phyloP scores from a whole-genome alignment of 2,797 vertebrate genomes.

The Phataginus tricuspis region DNA sequence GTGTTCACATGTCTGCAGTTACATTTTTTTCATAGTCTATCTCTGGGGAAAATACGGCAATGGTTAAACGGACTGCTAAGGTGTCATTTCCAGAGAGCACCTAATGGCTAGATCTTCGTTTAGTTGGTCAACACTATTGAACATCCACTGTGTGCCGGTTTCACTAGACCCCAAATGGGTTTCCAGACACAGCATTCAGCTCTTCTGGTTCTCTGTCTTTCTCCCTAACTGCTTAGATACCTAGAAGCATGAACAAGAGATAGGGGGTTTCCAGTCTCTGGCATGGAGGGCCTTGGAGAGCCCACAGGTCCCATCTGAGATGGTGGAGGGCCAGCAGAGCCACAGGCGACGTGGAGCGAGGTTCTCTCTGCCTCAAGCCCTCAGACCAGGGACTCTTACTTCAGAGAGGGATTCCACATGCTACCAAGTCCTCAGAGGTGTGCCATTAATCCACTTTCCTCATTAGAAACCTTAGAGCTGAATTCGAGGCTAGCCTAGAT shows the following conservation, averaged over 20 bases:
- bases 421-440: neutral
- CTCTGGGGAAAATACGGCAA: neutral
- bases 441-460: neutral
- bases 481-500: neutral
- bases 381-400: neutral
- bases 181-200: neutral
- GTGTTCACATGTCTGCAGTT: neutral
- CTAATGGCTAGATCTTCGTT: neutral
- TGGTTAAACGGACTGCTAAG: neutral
- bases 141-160: neutral
- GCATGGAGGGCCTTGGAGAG: neutral
- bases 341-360: neutral
- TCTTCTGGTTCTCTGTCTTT: neutral
- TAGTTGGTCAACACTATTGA: neutral
- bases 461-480: neutral
- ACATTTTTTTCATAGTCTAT: neutral
- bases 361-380: neutral
- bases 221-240: neutral
- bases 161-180: neutral
- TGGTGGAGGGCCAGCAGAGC: neutral
- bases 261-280: neutral
- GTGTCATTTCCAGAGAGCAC: neutral
- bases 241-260: neutral
- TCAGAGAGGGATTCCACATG: neutral
- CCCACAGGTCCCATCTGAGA: neutral